Evolutionary conservation across 1,140 invertebrate genomes (phyloP), one percentile per base, ranked within the genome.

Genomic region (Drosophila trapezifrons): DNA sequence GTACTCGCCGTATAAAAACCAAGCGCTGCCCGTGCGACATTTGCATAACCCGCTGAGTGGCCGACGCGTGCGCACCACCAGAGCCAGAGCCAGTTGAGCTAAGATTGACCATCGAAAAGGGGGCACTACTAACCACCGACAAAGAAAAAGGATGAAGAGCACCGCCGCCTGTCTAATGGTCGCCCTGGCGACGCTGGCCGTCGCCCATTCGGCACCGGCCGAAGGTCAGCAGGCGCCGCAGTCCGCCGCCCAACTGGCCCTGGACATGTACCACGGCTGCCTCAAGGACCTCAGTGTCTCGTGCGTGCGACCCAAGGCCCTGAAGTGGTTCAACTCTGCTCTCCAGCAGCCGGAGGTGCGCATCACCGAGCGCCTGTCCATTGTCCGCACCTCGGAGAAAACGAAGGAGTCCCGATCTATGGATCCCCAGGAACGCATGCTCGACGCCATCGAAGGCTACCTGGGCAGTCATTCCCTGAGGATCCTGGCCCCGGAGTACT

Each of bases 251-350:
- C 94, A 94, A 58, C 85, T 95, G 78, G 92, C 94, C 12, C 92
- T 92, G 57, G 94, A 95, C 74, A 94, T 95, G 83, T 95, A 95
- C 83, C 90, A 93, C 38, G 93, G 93, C 90, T 96, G 95, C 80
- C 81, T 95, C 13, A 94, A 94, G 78, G 93, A 94, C 76, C 94
- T 95, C 78, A 95, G 94, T 45, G 92, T 94, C 51, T 93, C 93
- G 55, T 97, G 96, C 92, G 95, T 95, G 40, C 95, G 96, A 79
- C 96, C 96, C 10, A 96, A 96, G 91, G 94, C 96, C 15, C 89
- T 96, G 66, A 92, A 94, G 47, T 97, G 96, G 93, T 93, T 96
- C 42, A 95, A 94, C 67, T 92, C 94, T 22, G 95, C 95, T 4
- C 92, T 93, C 25, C 93, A 95, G 65, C 93, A 95, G 76, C 94